A percentile compares a stretch with the other conserved stretches of the same genome.
Conservation (phyloP, 2,797 vertebrate species). For the Sebastes goodei region DNA sequence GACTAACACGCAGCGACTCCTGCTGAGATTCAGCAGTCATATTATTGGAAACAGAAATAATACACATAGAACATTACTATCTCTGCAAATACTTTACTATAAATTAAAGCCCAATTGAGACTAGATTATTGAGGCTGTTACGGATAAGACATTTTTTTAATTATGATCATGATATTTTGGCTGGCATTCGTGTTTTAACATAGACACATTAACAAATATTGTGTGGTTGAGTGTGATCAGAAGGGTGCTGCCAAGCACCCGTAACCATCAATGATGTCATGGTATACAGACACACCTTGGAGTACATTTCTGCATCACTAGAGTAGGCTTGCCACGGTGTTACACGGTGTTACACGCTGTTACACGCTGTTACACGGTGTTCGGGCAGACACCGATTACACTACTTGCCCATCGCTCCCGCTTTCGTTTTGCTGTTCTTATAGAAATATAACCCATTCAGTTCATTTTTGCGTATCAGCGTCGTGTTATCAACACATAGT, state of each 20-base stretch:
- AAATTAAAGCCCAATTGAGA: not conserved
- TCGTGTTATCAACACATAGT: too few species aligned
- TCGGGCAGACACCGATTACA: too few species aligned
- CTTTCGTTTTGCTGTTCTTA: too few species aligned
- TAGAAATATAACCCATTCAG: too few species aligned
- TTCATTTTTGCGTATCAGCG: too few species aligned
- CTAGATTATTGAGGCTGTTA: not conserved
- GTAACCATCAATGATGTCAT: not conserved
- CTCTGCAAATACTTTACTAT: not conserved
- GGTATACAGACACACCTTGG: not conserved
- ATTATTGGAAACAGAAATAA: conserved; percentile 11
- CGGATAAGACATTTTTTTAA: not conserved
- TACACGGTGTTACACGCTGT: too few species aligned
- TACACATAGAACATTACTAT: not conserved
- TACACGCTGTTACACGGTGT: too few species aligned
- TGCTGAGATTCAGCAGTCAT: not conserved
- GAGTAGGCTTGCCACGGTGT: too few species aligned
- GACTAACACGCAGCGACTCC: conserved; percentile 7
- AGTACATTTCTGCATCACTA: not conserved
- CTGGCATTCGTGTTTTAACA: not conserved
- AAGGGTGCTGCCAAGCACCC: not conserved
- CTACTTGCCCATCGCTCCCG: too few species aligned
- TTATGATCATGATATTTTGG: not conserved
- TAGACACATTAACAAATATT: not conserved
- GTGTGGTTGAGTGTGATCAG: not conserved